Evolutionary conservation across 1,140 invertebrate species (phyloP).

Genomic region (Drosophila pallidifrons): DNA sequence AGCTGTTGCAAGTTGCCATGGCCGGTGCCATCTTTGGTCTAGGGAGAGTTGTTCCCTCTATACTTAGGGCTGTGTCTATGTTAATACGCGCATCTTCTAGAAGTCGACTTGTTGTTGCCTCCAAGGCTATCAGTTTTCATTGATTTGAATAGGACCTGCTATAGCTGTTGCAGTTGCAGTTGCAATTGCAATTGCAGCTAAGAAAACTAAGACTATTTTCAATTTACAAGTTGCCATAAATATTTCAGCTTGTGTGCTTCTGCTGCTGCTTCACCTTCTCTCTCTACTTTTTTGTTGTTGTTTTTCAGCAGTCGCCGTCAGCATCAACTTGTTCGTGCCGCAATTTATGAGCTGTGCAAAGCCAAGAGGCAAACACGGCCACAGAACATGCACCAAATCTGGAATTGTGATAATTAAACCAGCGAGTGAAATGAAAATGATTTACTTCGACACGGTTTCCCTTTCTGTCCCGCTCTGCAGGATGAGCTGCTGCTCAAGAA

Average conservation of each 20-base stretch:
- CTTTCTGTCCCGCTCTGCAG: background rate
- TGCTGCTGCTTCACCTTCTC: background rate
- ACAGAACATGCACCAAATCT: constrained; percentile 63
- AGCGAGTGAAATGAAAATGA: constrained; percentile 74
- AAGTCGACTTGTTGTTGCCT: constrained; percentile 36
- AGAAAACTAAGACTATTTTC: constrained; percentile 57
- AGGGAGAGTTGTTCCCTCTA: constrained; percentile 9
- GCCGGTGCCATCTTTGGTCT: constrained; percentile 70
- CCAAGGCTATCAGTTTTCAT: constrained; percentile 77
- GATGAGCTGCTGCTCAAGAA: background rate
- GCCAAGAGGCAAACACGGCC: constrained; percentile 4
- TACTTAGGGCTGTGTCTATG: constrained; percentile 27
- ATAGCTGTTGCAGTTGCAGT: constrained; percentile 21
- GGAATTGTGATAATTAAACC: constrained; percentile 75
- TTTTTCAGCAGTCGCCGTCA: constrained; percentile 39
- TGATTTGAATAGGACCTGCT: constrained; percentile 74
- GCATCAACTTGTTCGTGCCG: constrained; percentile 60
- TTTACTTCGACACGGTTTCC: constrained; percentile 43
- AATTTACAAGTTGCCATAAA: constrained; percentile 63
- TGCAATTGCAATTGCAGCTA: constrained; percentile 13
- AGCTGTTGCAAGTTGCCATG: constrained; percentile 63
- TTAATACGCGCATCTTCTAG: constrained; percentile 16
- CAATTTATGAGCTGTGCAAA: constrained; percentile 66
- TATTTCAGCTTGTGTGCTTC: constrained; percentile 22
- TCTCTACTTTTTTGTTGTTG: background rate